Percentiles rank a stretch among this genome's conserved stretches.
Conservation (phyloP, 1,140 invertebrate species). For the Drosophila arawakana region DNA sequence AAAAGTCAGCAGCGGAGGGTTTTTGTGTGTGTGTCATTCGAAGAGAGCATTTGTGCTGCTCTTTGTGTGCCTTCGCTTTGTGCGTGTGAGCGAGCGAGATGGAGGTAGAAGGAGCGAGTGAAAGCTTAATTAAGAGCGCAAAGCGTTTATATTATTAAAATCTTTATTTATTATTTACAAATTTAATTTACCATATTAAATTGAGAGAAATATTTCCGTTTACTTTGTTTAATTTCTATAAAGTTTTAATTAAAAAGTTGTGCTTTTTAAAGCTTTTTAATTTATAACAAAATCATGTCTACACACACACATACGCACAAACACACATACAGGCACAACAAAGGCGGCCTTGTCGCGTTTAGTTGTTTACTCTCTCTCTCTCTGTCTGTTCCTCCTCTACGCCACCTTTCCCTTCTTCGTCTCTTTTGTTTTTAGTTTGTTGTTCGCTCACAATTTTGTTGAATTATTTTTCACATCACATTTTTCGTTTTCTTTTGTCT, state of each 20-base stretch:
- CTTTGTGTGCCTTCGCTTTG: constrained; percentile 18
- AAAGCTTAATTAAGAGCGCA: constrained; percentile 21
- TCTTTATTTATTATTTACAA: not conserved
- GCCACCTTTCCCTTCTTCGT: not conserved
- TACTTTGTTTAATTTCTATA: not conserved
- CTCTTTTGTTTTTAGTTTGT: constrained; percentile 2
- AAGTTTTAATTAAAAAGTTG: not conserved
- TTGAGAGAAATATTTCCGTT: not conserved
- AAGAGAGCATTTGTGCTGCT: constrained; percentile 11
- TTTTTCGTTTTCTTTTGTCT: constrained; percentile 13
- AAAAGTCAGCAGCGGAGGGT: constrained; percentile 53
- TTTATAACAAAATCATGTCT: constrained; percentile 22
- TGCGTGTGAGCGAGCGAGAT: not conserved
- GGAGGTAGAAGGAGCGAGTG: not conserved
- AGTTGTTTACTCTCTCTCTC: constrained; percentile 4
- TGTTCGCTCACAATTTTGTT: constrained; percentile 8
- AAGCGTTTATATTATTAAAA: not conserved
- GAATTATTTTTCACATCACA: constrained; percentile 10
- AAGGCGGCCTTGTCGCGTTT: constrained; percentile 44
- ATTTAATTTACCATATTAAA: not conserved
- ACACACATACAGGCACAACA: constrained; percentile 20
- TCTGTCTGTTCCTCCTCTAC: no score
- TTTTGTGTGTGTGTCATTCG: not conserved
- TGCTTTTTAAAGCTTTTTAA: constrained; percentile 2
- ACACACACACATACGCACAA: not conserved